Percentiles rank a stretch among this genome's conserved stretches.
These are phyloP conservation scores for Triplophysa dalaica DNA, from an alignment of 2,113 vertebrate species.

Conservation along the genomic window DNA sequence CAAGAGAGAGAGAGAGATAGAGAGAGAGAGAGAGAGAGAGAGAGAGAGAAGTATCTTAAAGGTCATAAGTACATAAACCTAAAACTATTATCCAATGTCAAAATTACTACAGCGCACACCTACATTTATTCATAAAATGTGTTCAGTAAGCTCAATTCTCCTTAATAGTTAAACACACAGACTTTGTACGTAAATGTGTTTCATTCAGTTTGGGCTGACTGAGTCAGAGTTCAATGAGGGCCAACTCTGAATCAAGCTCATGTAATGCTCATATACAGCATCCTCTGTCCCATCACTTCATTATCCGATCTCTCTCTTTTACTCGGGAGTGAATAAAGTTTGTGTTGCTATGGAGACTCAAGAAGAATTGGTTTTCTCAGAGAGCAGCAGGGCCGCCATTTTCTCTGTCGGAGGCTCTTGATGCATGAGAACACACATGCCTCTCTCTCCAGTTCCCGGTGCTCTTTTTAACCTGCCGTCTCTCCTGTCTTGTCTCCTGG, in stretches of 20 bases:
- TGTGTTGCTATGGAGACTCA: constrained; percentile 74
- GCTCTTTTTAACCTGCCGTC: constrained; percentile 36
- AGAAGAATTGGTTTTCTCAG: constrained; percentile 67
- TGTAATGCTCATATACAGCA: constrained; percentile 20
- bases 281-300: background rate
- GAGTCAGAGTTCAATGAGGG: background rate
- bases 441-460: constrained; percentile 1
- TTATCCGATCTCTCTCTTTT: constrained; percentile 57
- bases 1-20: background rate
- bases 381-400: constrained; percentile 72
- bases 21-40: background rate
- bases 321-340: constrained; percentile 69
- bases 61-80: constrained; percentile 64
- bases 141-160: background rate
- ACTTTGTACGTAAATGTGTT: background rate
- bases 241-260: constrained; percentile 1
- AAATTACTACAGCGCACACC: constrained; percentile 34
- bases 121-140: constrained; percentile 21
- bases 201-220: background rate
- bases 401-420: constrained; percentile 59
- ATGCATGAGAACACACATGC: background rate
- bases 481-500: background rate
- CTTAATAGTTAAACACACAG: background rate
- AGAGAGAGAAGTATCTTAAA: constrained; percentile 50
- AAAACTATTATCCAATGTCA: constrained; percentile 57